Conservation (phyloP, 2,113 vertebrate genomes). For the Apteryx mantelli region DNA sequence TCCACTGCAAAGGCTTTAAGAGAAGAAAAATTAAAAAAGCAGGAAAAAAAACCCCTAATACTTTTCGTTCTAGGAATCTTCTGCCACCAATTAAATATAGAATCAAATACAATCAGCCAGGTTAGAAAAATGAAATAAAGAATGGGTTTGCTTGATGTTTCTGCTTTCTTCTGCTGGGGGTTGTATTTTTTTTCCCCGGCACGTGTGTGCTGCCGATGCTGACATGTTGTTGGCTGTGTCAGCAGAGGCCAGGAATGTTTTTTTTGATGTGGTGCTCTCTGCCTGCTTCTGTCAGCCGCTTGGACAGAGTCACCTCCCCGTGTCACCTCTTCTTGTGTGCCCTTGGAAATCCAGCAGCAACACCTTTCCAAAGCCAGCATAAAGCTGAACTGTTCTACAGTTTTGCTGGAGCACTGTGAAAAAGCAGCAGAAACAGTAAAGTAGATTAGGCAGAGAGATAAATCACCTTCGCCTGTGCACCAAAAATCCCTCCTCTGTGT, state of each 20-base stretch:
- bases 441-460: not conserved
- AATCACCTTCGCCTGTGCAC: not conserved
- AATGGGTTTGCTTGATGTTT: not conserved
- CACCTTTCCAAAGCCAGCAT: not conserved
- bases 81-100: not conserved
- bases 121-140: not conserved
- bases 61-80: not conserved
- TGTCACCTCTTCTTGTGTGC: fast-evolving
- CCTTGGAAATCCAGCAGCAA: not conserved
- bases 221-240: not conserved
- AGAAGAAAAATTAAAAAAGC: no score
- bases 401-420: not conserved
- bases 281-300: not conserved
- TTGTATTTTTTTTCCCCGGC: not conserved
- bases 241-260: not conserved
- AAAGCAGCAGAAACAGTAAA: not conserved
- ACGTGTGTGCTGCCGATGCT: fast-evolving
- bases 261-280: not conserved
- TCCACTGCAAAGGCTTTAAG: not conserved
- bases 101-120: not conserved
- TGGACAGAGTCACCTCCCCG: not conserved
- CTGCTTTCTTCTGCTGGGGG: not conserved
- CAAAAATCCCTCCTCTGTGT: fast-evolving
- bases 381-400: not conserved
- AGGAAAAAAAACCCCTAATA: not conserved